Conservation (phyloP, 1,140 invertebrate species). For the Hyles vespertilio region DNA sequence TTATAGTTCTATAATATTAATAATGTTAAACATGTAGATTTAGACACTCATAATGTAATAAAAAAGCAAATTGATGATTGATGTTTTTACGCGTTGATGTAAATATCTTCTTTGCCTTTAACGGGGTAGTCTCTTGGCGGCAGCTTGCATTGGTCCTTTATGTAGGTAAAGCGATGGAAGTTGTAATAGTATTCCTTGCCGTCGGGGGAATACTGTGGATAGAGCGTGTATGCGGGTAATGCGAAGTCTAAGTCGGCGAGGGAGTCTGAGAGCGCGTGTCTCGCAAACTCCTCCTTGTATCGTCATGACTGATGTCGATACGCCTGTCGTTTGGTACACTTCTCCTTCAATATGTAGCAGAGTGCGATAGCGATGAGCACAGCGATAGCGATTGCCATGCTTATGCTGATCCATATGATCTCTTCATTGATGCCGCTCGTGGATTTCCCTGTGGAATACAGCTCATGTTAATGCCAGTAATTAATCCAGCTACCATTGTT, state of each 20-base stretch:
- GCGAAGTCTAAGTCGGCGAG: conserved; percentile 50
- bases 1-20: too few species aligned
- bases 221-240: conserved; percentile 60
- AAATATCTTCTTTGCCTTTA: conserved; percentile 50
- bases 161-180: conserved; percentile 65
- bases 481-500: too few species aligned
- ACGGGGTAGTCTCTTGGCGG: conserved; percentile 58
- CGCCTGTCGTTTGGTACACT: conserved; percentile 84
- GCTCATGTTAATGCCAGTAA: too few species aligned
- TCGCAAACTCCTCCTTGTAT: conserved; percentile 69
- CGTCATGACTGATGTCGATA: conserved; percentile 83
- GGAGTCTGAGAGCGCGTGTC: conserved; percentile 61
- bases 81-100: conserved; percentile 56
- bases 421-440: conserved; percentile 89
- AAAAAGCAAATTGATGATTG: too few species aligned
- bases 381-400: conserved; percentile 89
- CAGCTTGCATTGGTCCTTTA: conserved; percentile 57
- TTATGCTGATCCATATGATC: conserved; percentile 90
- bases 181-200: conserved; percentile 69
- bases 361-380: conserved; percentile 87
- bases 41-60: too few species aligned
- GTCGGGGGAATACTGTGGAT: conserved; percentile 65
- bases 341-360: conserved; percentile 87
- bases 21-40: too few species aligned
- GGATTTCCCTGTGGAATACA: conserved; percentile 78